Evolutionary conservation across 23 tunicate genomes (phyloP).

Genomic region (Corella eumyota): DNA sequence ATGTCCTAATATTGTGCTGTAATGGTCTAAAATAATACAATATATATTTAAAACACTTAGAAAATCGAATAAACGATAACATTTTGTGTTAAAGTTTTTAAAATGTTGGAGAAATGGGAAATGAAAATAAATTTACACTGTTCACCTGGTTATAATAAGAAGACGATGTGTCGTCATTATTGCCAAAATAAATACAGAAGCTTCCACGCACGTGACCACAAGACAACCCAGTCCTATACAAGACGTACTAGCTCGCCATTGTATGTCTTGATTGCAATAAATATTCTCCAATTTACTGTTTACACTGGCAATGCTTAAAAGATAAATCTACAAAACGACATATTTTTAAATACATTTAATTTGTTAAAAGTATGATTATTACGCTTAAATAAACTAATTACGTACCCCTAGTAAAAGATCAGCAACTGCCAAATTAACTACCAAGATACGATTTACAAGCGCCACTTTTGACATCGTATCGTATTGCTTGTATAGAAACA

Average conservation of each 20-base stretch:
- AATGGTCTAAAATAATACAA: slow-evolving; percentile 6
- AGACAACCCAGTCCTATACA: slow-evolving; percentile 40
- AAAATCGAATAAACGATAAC: no score
- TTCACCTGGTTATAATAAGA: slow-evolving; percentile 15
- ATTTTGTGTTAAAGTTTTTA: no score
- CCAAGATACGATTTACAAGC: slow-evolving; percentile 22
- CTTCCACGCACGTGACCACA: slow-evolving; percentile 29
- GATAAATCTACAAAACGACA: slow-evolving; percentile 18
- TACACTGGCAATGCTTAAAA: slow-evolving; percentile 20
- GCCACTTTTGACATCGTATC: slow-evolving; percentile 7
- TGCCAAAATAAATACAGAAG: slow-evolving; percentile 37
- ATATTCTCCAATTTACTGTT: slow-evolving; percentile 5
- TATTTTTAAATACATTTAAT: not conserved
- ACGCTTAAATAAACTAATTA: not conserved
- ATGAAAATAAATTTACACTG: no score
- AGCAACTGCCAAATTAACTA: slow-evolving; percentile 19
- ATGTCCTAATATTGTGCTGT: not conserved
- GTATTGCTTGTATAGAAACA: not conserved
- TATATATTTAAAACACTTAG: no score
- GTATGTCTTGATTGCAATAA: slow-evolving; percentile 25
- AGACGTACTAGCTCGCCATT: slow-evolving; percentile 26
- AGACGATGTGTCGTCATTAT: slow-evolving; percentile 46
- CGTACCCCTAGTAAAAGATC: slow-evolving; percentile 44
- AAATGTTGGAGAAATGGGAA: no score
- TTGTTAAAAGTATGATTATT: not conserved